Conservation (phyloP, 2,888 invertebrate genomes). For the Alviniconcha strummeri region DNA sequence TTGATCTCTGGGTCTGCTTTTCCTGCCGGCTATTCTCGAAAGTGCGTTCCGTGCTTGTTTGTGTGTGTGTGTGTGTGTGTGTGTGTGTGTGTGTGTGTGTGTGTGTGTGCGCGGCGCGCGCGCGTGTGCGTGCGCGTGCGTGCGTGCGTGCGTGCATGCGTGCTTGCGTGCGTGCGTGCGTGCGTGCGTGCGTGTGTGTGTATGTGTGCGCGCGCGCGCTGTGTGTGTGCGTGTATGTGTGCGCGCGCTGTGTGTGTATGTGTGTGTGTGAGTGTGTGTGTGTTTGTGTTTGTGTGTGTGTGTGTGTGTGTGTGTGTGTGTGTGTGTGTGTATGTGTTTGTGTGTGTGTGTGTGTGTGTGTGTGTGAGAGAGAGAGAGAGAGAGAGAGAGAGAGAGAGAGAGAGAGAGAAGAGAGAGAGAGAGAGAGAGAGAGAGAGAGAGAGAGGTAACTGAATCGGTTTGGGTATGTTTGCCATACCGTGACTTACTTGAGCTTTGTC, state of each 20-base stretch:
- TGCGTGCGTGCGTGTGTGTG: background rate
- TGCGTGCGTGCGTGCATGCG: background rate
- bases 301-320: background rate
- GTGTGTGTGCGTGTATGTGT: background rate
- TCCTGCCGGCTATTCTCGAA: no score
- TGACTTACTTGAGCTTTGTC: no score
- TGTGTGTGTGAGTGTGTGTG: background rate
- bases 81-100: slow-evolving; percentile 1
- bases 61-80: background rate
- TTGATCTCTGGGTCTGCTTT: no score
- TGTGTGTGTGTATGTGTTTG: background rate
- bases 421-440: no score
- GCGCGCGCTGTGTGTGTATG: background rate
- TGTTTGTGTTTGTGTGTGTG: background rate
- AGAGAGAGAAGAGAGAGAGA: no score
- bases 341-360: background rate
- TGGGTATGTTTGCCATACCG: no score
- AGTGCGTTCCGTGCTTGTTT: background rate
- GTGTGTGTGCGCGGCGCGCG: slow-evolving; percentile 6
- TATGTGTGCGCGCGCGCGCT: no score
- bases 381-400: no score
- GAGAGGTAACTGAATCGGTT: no score
- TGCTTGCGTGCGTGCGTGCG: background rate
- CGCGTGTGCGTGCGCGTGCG: background rate
- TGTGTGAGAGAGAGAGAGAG: no score